A percentile compares a stretch with the other conserved stretches of the same genome.
phyloP scores from a whole-genome alignment of 2,797 vertebrate species.

The Gila robusta region DNA sequence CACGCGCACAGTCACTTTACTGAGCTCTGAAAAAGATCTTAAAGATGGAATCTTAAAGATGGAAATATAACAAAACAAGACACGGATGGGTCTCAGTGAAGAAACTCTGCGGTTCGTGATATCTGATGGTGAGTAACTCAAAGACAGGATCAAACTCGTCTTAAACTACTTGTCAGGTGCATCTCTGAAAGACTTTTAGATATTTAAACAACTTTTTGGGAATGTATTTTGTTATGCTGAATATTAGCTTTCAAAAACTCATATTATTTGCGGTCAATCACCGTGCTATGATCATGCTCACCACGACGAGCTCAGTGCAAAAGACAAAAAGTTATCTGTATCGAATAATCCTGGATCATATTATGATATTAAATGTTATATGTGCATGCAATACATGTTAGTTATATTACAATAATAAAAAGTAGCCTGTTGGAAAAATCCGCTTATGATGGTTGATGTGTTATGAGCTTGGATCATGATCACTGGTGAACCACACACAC shows the following conservation, averaged over 20 bases:
- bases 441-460: background rate
- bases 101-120: slow-evolving; percentile 8
- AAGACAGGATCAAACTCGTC: background rate
- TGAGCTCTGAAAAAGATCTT: background rate
- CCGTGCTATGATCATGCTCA: background rate
- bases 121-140: slow-evolving; percentile 21
- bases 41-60: background rate
- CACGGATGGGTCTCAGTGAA: slow-evolving; percentile 24
- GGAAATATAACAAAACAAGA: background rate
- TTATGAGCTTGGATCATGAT: background rate
- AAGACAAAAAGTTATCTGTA: background rate
- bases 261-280: background rate
- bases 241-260: background rate
- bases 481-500: background rate
- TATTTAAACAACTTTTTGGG: background rate
- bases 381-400: background rate
- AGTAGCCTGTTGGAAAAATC: background rate
- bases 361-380: background rate
- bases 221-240: background rate
- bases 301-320: background rate
- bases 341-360: background rate
- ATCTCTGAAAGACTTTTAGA: background rate
- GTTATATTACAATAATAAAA: background rate
- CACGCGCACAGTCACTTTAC: background rate
- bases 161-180: background rate